Percentiles rank a stretch among this genome's conserved stretches.
Conservation (phyloP, 2,797 vertebrate species). For the Micropoecilia bifurca region DNA sequence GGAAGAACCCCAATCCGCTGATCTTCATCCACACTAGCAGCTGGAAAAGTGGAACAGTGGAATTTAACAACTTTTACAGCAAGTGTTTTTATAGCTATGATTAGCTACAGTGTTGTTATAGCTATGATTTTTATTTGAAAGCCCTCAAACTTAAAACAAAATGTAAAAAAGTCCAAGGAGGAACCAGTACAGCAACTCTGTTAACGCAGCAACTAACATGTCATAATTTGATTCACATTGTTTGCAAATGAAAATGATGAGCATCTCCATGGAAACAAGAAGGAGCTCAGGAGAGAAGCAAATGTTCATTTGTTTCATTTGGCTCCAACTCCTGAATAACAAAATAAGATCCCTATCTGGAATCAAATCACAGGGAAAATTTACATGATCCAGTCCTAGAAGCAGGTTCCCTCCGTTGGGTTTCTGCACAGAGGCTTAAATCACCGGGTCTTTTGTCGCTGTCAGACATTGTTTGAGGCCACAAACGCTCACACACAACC, state of each 20-base stretch:
- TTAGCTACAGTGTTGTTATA: too few relatives aligned
- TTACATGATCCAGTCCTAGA: neutral
- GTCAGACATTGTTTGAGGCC: conserved; percentile 1
- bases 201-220: neutral
- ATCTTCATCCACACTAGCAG: neutral
- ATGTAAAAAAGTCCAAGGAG: neutral
- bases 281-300: conserved; percentile 11
- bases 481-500: neutral
- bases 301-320: conserved; percentile 29
- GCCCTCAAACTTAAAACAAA: neutral
- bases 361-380: neutral
- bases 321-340: conserved; percentile 16
- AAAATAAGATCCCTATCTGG: conserved; percentile 6
- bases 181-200: neutral
- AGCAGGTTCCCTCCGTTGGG: neutral
- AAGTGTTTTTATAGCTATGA: too few relatives aligned
- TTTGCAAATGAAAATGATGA: conserved; percentile 35
- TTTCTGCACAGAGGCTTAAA: neutral
- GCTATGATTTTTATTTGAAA: neutral
- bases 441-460: neutral
- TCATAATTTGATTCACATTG: conserved; percentile 22
- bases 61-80: neutral
- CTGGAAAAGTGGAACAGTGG: neutral
- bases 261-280: conserved; percentile 61
- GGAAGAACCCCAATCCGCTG: neutral